Evolutionary conservation across 2,797 vertebrate species (phyloP), one percentile per base, ranked within the genome.

Genomic region (Salmo trutta): DNA sequence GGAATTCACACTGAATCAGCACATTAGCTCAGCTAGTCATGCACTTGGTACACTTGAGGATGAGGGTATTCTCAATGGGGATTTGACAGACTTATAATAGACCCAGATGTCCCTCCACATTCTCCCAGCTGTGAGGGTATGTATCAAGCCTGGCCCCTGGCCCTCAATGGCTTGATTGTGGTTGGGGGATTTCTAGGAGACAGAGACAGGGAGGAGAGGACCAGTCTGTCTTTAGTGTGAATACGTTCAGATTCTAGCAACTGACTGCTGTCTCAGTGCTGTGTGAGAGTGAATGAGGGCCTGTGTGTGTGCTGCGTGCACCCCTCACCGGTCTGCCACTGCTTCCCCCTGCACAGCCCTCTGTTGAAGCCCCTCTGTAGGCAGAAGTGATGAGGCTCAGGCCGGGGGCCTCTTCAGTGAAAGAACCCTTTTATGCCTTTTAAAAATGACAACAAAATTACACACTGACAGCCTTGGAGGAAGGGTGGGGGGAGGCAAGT

Each of bases 91-190:
- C 19, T 70, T 19, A 10, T 24, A 53, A 62, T 73, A 24, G 24
- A 75, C 64, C 52, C 74, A 70, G 69, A 65, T 52, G 54, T 72
- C 69, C 72, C 52, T 54, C 59, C 54, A 71, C 56, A 71, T 56
- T 19, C 73, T 16, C 10, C 67, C 27, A 19, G 59, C 68, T n/a
- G 17, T 67, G 51, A 72, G 54, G 74, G 68, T 7, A 36, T 16
- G 56, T 41, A n/a, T 16, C 6, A 68, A 47, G 14, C 17, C 54
- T 71, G 33, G 56, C 53, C 4, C 8, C 27, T 15, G 51, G 66
- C 24, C n/a, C n/a, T 69, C 16, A 66, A 66, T 66, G 64, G 27
- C 64, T 66, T 27, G 10, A 66, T 66, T 66, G 64, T 66, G 64
- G 64, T 66, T 7, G 64, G 27, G 12, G n/a, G 8, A 3, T 66